Evolutionary conservation across 2,113 vertebrate species (phyloP).

Genomic region (Colius striatus): DNA sequence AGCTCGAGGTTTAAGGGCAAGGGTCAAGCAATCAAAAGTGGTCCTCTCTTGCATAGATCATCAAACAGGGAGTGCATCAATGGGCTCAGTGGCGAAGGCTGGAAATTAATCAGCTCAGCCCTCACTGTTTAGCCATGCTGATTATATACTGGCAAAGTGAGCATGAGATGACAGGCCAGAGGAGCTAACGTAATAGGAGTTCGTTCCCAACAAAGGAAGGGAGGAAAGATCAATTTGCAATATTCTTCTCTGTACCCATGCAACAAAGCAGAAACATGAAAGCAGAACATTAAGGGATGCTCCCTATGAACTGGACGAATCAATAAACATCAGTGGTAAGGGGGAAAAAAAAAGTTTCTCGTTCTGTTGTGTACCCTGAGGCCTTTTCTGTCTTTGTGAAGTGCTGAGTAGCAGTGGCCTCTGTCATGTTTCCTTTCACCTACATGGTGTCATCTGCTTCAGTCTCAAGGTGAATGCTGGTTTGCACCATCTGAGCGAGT

Average conservation of each 20-base stretch:
- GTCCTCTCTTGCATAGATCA: conserved; percentile 89
- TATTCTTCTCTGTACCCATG: conserved; percentile 85
- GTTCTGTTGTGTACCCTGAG: conserved; percentile 72
- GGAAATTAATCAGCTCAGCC: conserved; percentile 87
- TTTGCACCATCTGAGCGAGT: neutral
- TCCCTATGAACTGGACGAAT: conserved; percentile 91
- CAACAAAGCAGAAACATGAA: conserved; percentile 95
- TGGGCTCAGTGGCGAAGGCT: conserved; percentile 79
- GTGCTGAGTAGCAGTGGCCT: conserved; percentile 70
- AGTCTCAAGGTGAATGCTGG: conserved; percentile 71
- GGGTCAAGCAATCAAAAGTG: conserved; percentile 92
- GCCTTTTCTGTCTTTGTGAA: conserved; percentile 67
- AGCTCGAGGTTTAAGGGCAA: conserved; percentile 69
- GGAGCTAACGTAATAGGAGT: conserved; percentile 82
- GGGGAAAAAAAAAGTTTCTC: conserved; percentile 73
- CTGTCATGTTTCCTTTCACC: conserved; percentile 76
- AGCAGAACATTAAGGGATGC: conserved; percentile 90
- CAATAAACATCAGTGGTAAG: conserved; percentile 92
- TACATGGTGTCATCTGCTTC: conserved; percentile 72
- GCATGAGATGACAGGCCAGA: conserved; percentile 74
- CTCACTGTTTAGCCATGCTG: conserved; percentile 86
- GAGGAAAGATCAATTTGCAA: conserved; percentile 96
- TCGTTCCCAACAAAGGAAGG: conserved; percentile 83
- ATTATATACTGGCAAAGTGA: conserved; percentile 78
- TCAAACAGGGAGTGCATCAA: conserved; percentile 89